Evolutionary conservation across 2,888 invertebrate genomes (phyloP).

Genomic region (Trachelus iudaicus): DNA sequence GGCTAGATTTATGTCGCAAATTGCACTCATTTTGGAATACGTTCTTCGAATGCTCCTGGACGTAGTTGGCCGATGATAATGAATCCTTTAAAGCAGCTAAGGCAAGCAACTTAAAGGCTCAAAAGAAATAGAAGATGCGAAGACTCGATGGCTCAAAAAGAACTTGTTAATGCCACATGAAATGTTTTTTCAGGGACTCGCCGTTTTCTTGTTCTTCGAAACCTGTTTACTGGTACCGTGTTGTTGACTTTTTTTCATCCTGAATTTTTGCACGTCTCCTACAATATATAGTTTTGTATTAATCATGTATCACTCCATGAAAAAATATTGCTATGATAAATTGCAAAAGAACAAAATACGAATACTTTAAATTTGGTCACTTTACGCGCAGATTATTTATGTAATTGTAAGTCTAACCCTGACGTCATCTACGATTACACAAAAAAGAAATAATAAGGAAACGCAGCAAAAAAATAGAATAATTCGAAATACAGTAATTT

Average conservation of each 20-base stretch:
- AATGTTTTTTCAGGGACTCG: not conserved
- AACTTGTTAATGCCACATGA: not conserved
- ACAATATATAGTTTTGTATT: too few relatives aligned
- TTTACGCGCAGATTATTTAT: not conserved
- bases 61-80: not conserved
- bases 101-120: not conserved
- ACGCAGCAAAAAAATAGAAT: not conserved
- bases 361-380: too few relatives aligned
- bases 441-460: not conserved
- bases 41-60: not conserved
- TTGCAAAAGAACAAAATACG: too few relatives aligned
- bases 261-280: not conserved
- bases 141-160: not conserved
- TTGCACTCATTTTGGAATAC: not conserved
- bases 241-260: not conserved
- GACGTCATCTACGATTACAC: too few relatives aligned
- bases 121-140: not conserved
- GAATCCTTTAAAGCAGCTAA: not conserved
- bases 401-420: too few relatives aligned
- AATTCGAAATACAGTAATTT: not conserved
- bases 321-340: too few relatives aligned
- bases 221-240: not conserved
- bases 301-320: too few relatives aligned
- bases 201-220: not conserved
- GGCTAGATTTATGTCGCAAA: not conserved